These are phyloP conservation scores for Lonchura striata DNA, from an alignment of 2,113 vertebrate genomes.

Conservation along the genomic window DNA sequence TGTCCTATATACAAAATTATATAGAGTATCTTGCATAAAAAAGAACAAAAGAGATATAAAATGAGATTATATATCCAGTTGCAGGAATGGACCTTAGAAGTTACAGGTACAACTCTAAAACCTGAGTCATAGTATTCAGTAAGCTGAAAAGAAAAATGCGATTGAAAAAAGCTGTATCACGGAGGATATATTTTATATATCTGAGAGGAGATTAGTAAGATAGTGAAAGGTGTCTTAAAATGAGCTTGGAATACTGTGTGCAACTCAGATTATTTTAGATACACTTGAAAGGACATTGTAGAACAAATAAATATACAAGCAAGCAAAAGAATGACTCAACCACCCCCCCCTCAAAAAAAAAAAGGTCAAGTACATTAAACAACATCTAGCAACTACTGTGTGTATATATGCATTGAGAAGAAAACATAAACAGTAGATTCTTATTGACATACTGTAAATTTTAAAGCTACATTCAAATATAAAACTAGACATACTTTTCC, in stretches of 20 bases:
- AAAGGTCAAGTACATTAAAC: not conserved
- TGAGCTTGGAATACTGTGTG: not conserved
- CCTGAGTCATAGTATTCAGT: not conserved
- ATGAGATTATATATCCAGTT: not conserved
- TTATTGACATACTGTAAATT: not conserved
- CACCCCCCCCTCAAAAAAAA: fast-evolving
- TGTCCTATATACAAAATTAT: not conserved
- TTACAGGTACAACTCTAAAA: not conserved
- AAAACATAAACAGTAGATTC: not conserved
- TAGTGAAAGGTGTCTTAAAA: not conserved
- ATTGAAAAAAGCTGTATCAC: not conserved
- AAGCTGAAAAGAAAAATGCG: not conserved
- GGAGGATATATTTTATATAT: not conserved
- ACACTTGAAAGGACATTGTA: not conserved
- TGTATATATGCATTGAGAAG: not conserved
- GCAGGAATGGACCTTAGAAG: not conserved
- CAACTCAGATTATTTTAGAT: not conserved
- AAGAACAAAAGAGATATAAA: not conserved
- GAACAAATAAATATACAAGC: not conserved
- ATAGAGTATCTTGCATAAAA: not conserved
- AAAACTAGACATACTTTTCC: not conserved
- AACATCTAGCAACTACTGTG: not conserved
- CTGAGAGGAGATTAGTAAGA: not conserved
- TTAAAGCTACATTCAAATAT: not conserved
- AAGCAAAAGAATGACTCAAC: not conserved